Base-by-base conservation (phyloP, 2,888 invertebrate genomes). In the Ptilodon capucinus region DNA sequence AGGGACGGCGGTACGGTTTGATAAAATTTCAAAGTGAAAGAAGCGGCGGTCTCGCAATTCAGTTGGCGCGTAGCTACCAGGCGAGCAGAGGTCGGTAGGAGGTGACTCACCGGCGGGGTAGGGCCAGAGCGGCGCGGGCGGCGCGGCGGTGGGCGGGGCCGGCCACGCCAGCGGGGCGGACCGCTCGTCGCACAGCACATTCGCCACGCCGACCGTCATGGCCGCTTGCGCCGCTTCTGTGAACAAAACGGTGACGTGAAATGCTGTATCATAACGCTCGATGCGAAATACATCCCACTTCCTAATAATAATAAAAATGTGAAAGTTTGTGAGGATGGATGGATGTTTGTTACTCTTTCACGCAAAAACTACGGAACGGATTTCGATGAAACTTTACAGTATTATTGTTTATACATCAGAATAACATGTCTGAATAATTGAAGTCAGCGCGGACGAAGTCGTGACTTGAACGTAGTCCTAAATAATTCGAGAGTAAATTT, bases 91-190 rank as follows among this genome's bases (percentile, higher is more conserved):
- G 63, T 60, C 36, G 38, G 60, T 50, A 72, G 83, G 84, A 92
- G 94, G 93, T 85, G 68, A 65, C 87, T 87, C 76, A 89, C 90
- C 92, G 93, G 93, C 92, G 67, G 95, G 95, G 92, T 96, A 96
- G 89, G 95, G 95, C 95, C 96, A 96, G 77, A 95, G 92, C 47
- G 95, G 93, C 44, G 94, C 93, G 76, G 94, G 92, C 76, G 94
- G 92, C 66, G 94, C 88, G 71, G 77, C 92, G 66, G 84, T 86
- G 74, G 85, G 91, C 74, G 84, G 91, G 62, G 92, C 92, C 69
- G 84, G 91, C 87, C 84, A 92, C 86, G 92, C 93, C 80, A 89
- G 84, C 40, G 90, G 92, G 76, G 92, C 91, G 86, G 93, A 81
- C 76, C 94, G 93, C 58, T 93, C 92, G 75, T 93, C 92, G 87